A percentile compares a stretch with the other conserved stretches of the same genome.
Conservation (phyloP, 2,113 vertebrate species). For the Tyto alba region DNA sequence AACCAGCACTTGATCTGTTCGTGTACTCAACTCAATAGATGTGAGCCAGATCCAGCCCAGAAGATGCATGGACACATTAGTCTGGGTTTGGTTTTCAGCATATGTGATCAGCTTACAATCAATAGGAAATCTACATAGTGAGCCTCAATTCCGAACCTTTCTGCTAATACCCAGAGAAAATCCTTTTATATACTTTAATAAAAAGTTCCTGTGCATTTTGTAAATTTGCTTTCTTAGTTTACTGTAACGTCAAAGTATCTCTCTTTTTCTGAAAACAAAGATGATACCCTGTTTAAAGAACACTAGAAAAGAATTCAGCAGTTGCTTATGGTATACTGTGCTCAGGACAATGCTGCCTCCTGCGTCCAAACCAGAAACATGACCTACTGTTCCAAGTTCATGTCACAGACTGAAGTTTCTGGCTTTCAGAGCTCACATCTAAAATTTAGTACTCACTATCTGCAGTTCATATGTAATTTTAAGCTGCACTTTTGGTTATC, state of each 20-base stretch:
- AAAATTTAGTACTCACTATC: background rate
- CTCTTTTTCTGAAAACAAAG: background rate
- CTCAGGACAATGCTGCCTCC: background rate
- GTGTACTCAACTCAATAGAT: background rate
- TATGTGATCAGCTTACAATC: background rate
- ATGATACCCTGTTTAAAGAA: background rate
- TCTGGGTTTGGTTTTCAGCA: background rate
- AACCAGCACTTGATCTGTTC: background rate
- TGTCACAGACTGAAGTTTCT: rapidly evolving
- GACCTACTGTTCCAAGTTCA: background rate
- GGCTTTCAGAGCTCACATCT: background rate
- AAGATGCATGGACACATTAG: background rate
- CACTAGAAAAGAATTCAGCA: background rate
- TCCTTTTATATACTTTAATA: background rate
- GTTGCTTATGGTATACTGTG: background rate
- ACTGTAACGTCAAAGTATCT: background rate
- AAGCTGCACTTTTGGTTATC: background rate
- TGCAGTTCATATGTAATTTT: background rate
- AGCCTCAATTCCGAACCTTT: background rate
- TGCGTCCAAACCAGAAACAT: rapidly evolving
- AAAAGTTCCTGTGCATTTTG: background rate
- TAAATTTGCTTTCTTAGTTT: background rate
- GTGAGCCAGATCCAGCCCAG: background rate
- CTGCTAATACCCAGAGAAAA: background rate
- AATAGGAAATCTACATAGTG: background rate